These are phyloP conservation scores for Melanophora roralis DNA, from an alignment of 2,888 invertebrate species.

Conservation along the genomic window DNA sequence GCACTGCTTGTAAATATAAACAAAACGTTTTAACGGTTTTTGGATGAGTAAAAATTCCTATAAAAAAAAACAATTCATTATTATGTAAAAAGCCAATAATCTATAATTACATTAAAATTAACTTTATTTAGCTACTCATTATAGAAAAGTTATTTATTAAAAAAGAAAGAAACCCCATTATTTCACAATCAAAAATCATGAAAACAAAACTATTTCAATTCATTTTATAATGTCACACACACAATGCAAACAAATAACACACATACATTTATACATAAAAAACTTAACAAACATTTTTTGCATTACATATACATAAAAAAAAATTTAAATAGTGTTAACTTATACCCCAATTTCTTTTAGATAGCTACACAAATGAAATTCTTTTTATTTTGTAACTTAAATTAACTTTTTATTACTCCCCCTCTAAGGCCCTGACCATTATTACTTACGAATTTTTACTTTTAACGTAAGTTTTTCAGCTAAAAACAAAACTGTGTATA, in stretches of 20 bases:
- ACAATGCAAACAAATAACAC: not conserved
- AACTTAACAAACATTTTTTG: not conserved
- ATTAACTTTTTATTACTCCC: not conserved
- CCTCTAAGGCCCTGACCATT: constrained; percentile 23
- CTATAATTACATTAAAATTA: too few species aligned
- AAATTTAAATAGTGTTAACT: not conserved
- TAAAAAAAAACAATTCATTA: too few species aligned
- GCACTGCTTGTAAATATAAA: too few species aligned
- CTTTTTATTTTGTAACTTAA: not conserved
- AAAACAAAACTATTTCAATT: too few species aligned
- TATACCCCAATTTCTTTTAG: constrained; percentile 15
- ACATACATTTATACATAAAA: not conserved
- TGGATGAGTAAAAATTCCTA: too few species aligned
- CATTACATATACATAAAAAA: not conserved
- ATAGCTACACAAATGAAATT: constrained; percentile 29
- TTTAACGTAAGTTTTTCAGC: constrained; percentile 37
- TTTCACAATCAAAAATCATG: too few species aligned
- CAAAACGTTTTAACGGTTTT: too few species aligned
- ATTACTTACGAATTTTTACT: constrained; percentile 35
- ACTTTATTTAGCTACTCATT: too few species aligned
- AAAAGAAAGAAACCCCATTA: too few species aligned
- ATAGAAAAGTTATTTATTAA: too few species aligned
- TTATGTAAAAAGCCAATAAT: too few species aligned
- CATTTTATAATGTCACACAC: too few species aligned
- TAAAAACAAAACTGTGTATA: constrained; percentile 53